Evolutionary conservation across 2,888 invertebrate genomes (phyloP).

Genomic region (Meta bourneti): DNA sequence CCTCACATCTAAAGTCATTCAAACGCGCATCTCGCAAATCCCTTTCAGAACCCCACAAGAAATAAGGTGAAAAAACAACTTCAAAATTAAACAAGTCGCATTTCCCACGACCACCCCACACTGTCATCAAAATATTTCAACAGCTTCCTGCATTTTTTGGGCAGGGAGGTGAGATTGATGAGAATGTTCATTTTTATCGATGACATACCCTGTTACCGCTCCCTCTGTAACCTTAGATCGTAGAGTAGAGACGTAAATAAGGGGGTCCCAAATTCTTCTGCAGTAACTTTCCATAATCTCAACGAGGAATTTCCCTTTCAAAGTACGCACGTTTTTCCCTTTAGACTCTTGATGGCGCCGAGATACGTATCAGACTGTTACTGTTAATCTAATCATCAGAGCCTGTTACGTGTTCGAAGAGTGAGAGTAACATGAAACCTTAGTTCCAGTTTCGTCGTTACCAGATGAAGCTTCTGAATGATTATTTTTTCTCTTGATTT

Average conservation of each 20-base stretch:
- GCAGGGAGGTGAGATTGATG: too few relatives aligned
- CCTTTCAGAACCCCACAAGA: too few relatives aligned
- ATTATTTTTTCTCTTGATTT: neutral
- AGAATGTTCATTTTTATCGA: neutral
- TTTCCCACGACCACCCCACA: too few relatives aligned
- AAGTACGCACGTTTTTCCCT: neutral
- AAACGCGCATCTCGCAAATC: too few relatives aligned
- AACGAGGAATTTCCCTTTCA: conserved; percentile 7
- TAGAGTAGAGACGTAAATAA: neutral
- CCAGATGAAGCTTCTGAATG: neutral
- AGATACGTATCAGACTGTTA: conserved; percentile 31
- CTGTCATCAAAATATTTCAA: too few relatives aligned
- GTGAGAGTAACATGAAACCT: conserved; percentile 30
- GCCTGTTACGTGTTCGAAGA: conserved; percentile 14
- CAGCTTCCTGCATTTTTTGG: too few relatives aligned
- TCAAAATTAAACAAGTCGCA: too few relatives aligned
- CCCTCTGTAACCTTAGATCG: neutral
- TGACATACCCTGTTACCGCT: neutral
- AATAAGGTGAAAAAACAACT: too few relatives aligned
- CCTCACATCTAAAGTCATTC: too few relatives aligned
- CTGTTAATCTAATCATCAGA: conserved; percentile 43
- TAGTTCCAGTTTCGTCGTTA: neutral
- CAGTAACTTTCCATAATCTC: neutral
- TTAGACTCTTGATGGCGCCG: conserved; percentile 11
- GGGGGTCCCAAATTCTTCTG: neutral